These are phyloP conservation scores for Pandion haliaetus DNA, from an alignment of 2,113 vertebrate genomes.

Conservation along the genomic window DNA sequence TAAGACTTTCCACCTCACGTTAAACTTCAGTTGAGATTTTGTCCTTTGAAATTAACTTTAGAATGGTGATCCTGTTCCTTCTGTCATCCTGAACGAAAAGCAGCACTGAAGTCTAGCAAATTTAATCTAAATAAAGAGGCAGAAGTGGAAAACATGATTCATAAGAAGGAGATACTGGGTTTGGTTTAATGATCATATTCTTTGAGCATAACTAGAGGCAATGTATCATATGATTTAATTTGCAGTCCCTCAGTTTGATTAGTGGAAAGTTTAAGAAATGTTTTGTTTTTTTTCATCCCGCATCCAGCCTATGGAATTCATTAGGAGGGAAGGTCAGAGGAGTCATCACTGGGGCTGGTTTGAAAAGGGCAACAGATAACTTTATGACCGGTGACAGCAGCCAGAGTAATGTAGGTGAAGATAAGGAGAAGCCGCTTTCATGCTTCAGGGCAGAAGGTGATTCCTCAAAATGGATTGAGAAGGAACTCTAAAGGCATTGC, in stretches of 20 bases:
- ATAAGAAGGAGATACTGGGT: not conserved
- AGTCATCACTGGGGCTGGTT: not conserved
- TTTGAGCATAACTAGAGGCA: not conserved
- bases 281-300: accelerated
- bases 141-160: not conserved
- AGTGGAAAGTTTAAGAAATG: not conserved
- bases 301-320: not conserved
- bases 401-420: not conserved
- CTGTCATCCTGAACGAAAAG: not conserved
- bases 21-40: not conserved
- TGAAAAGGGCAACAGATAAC: not conserved
- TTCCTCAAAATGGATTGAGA: not conserved
- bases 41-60: not conserved
- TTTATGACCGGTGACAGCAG: not conserved
- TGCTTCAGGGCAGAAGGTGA: not conserved
- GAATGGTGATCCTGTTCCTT: not conserved
- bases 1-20: not conserved
- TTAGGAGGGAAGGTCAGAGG: not conserved
- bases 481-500: not conserved
- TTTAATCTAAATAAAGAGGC: not conserved
- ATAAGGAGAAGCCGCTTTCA: not conserved
- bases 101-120: not conserved
- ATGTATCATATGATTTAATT: accelerated
- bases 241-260: not conserved
- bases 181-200: not conserved